Conservation (phyloP, 2,888 invertebrate species). For the Nemoura dubitans region DNA sequence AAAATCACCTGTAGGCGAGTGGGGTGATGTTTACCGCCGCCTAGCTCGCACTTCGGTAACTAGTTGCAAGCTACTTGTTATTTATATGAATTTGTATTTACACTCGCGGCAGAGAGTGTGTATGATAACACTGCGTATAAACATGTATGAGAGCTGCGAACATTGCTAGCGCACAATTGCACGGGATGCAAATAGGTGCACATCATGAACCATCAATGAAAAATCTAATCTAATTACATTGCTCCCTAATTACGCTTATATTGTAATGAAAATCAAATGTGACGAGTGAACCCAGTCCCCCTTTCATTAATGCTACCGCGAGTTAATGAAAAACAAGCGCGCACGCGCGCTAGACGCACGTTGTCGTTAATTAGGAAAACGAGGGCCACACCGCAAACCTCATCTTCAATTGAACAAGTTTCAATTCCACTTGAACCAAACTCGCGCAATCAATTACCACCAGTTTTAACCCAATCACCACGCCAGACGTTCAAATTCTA, state of each 20-base stretch:
- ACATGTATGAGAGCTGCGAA: not conserved
- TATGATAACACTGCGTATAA: not conserved
- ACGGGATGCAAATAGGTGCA: not conserved
- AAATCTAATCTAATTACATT: not conserved
- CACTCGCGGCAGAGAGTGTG: not conserved
- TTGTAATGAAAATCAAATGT: not conserved
- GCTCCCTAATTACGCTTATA: not conserved
- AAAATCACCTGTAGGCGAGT: not conserved
- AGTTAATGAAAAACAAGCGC: not conserved
- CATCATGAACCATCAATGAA: not conserved
- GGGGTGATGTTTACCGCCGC: not conserved
- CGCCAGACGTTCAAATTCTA: not conserved
- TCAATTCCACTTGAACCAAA: not conserved
- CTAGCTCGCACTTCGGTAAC: not conserved
- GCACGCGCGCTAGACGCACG: not conserved
- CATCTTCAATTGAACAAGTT: not conserved
- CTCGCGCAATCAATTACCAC: not conserved
- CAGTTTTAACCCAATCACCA: not conserved
- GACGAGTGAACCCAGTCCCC: not conserved
- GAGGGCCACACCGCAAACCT: not conserved
- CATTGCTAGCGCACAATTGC: not conserved
- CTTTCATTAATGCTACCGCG: not conserved
- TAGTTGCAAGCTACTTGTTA: not conserved
- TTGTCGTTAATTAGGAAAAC: not conserved
- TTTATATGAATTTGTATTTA: not conserved